Evolutionary conservation across 2,797 vertebrate genomes (phyloP).

Genomic region (Denticeps clupeoides): DNA sequence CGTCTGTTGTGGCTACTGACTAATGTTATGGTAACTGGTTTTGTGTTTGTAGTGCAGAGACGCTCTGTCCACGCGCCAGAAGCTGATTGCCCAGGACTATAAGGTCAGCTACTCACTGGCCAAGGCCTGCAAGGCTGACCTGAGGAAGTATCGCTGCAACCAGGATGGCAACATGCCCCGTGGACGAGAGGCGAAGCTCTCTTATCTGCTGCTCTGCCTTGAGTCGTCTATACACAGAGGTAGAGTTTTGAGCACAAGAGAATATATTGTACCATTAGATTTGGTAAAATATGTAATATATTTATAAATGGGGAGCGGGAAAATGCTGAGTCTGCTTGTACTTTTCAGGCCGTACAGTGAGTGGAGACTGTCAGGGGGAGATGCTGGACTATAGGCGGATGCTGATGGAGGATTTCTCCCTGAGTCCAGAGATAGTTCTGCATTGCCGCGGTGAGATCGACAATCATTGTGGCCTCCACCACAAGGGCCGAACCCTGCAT

Average conservation of each 20-base stretch:
- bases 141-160: slow-evolving; percentile 86
- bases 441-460: slow-evolving; percentile 91
- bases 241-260: too few relatives aligned
- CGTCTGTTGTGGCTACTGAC: too few relatives aligned
- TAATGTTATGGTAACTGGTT: background rate
- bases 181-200: slow-evolving; percentile 83
- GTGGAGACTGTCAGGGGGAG: slow-evolving; percentile 92
- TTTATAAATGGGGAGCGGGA: slow-evolving; percentile 57
- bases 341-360: slow-evolving; percentile 74
- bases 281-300: background rate
- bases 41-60: slow-evolving; percentile 72
- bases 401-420: slow-evolving; percentile 96
- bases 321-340: background rate
- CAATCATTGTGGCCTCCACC: slow-evolving; percentile 83
- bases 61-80: slow-evolving; percentile 88
- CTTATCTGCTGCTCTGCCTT: slow-evolving; percentile 87
- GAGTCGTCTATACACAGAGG: slow-evolving; percentile 91
- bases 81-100: slow-evolving; percentile 95
- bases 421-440: slow-evolving; percentile 94
- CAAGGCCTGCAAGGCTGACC: slow-evolving; percentile 87
- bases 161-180: slow-evolving; percentile 82
- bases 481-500: slow-evolving; percentile 90
- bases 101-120: slow-evolving; percentile 96
- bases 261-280: background rate
- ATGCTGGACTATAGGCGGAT: slow-evolving; percentile 96